Base-by-base conservation (phyloP, 2,113 vertebrate species). In the Mesocricetus auratus region DNA sequence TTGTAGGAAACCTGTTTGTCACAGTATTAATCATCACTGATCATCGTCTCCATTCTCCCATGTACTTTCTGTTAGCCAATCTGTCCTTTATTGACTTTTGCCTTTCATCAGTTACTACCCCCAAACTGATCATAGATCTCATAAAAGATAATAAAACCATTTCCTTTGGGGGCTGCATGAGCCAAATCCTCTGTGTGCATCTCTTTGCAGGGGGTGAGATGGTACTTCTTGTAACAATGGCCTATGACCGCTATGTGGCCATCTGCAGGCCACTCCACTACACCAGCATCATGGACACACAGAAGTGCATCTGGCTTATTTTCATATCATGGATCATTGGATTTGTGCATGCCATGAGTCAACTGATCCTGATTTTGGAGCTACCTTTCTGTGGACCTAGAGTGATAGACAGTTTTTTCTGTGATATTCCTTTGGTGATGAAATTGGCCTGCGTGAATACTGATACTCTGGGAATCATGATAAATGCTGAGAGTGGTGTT, bases 321-420 rank as follows among this genome's bases (percentile, higher is more conserved):
- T 22, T 89, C 17, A 89, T 91, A 58, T 90, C 97, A 16, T 93
- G 95, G 87, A 26, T 86, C 45, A 96, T 86, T 45, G 97, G 96
- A 9, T 97, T 98, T 66, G 73, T 97, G 15, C 96, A 97, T 33
- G 93, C 93, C 19, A 33, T 96, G 3, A 97, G 97, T 71, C 96
- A 97, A 8, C 60, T 97, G 5, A 53, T 58, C 13, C 58, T 96
- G 50, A 92, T 96, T 26, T 56, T 93, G 42, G 89, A 91, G 0
- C 95, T 98, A 8, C 94, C 97, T 12, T 98, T 97, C 75, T 97
- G 97, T 96, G 97, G 98, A 3, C 96, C 97, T 19, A 97, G 82
- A 92, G 74, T 82, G 50, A 74, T 98, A 2, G 96, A 98, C 69
- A 97, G 92, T 39, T 97, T 96, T 94, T 97, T 97, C 88, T 97